Percentiles rank a stretch among this genome's conserved stretches.
Conservation (phyloP, 1,140 invertebrate genomes). For the Tribolium madens region DNA sequence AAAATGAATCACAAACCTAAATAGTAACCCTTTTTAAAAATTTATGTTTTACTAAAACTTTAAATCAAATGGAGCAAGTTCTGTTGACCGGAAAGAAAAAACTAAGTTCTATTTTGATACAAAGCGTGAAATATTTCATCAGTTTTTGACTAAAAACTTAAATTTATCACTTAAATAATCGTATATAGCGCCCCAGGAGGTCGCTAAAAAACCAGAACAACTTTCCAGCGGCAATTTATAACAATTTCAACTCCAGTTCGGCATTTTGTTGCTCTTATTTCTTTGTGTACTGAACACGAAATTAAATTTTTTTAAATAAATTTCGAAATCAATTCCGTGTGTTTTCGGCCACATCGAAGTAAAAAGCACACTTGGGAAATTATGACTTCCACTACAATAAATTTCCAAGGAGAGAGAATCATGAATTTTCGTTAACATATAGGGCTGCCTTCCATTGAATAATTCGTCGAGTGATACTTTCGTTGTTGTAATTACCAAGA, state of each 20-base stretch:
- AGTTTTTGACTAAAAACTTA: neutral
- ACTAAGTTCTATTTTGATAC: too few relatives aligned
- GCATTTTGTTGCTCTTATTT: neutral
- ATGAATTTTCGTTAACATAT: slow-evolving; percentile 15
- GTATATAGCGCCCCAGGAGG: neutral
- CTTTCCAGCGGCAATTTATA: neutral
- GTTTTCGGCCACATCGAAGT: slow-evolving; percentile 14
- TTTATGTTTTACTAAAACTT: too few relatives aligned
- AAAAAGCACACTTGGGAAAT: slow-evolving; percentile 15
- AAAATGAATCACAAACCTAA: too few relatives aligned
- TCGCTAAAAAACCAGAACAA: neutral
- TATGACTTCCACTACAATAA: neutral
- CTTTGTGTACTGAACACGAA: neutral
- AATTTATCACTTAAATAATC: neutral
- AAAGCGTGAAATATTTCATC: too few relatives aligned
- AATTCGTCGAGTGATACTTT: neutral
- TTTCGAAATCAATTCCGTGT: neutral
- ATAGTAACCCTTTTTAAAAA: too few relatives aligned
- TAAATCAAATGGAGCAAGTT: too few relatives aligned
- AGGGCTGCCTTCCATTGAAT: neutral
- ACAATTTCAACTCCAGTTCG: neutral
- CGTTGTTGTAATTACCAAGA: neutral
- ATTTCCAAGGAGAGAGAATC: neutral
- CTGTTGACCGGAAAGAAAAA: too few relatives aligned
- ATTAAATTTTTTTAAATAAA: neutral